Conservation (phyloP, 2,113 vertebrate species). For the Pycnonotus jocosus region DNA sequence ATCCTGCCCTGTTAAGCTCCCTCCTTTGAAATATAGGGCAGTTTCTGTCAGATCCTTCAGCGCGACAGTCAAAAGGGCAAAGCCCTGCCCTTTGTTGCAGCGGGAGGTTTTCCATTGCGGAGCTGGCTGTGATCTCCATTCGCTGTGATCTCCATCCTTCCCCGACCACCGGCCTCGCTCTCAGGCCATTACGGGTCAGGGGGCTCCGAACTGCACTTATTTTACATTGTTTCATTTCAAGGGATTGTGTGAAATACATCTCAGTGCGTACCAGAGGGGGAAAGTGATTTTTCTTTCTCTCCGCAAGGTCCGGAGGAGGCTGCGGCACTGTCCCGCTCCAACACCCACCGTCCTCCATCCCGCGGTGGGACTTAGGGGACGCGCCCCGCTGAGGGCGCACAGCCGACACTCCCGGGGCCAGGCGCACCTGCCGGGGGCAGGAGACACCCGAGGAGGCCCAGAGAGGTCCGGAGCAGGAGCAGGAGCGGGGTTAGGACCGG, state of each 20-base stretch:
- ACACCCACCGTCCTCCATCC: neutral
- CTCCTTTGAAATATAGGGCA: conserved; percentile 12
- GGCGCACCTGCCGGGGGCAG: neutral
- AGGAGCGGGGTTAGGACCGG: too few species aligned
- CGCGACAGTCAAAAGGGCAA: neutral
- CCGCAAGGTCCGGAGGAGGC: neutral
- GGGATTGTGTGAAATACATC: neutral
- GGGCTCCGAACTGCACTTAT: neutral
- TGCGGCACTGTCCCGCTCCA: neutral
- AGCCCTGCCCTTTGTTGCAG: neutral
- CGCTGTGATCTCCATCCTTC: neutral
- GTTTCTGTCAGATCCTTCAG: neutral
- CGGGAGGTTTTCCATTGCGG: neutral
- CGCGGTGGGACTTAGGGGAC: neutral
- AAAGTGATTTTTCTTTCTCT: neutral
- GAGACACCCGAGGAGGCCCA: neutral
- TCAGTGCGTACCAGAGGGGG: accelerated
- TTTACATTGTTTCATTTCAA: neutral
- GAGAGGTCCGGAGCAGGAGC: too few species aligned
- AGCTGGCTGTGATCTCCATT: neutral
- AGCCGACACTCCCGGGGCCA: neutral
- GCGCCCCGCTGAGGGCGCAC: neutral
- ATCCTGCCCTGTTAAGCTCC: neutral
- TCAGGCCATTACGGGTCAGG: neutral
- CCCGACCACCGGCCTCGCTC: neutral